Evolutionary conservation across 1,140 invertebrate species (phyloP).

Genomic region (Nymphalis io): DNA sequence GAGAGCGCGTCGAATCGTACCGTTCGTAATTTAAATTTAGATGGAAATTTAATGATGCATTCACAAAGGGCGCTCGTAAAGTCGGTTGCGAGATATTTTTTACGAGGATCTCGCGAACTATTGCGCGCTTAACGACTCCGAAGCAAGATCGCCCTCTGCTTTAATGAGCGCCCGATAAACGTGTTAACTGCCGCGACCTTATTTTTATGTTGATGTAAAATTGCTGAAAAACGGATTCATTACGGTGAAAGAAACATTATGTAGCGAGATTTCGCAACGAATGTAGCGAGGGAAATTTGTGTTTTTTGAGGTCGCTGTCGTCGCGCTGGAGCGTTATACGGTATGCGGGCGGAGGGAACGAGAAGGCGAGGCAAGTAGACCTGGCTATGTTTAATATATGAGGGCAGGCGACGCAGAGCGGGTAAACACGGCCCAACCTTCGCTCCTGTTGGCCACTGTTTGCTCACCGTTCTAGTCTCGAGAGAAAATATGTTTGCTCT

Average conservation of each 20-base stretch:
- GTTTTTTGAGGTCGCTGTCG: constrained; percentile 35
- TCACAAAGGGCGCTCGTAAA: constrained; percentile 80
- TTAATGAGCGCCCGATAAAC: constrained; percentile 81
- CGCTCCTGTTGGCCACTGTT: constrained; percentile 69
- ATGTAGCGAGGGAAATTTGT: constrained; percentile 43
- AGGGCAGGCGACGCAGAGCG: constrained; percentile 74
- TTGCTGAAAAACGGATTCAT: constrained; percentile 77
- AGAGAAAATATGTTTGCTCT: constrained; percentile 78
- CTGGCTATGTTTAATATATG: constrained; percentile 78
- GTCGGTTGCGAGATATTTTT: constrained; percentile 80
- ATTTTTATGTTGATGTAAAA: constrained; percentile 79
- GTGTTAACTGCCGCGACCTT: constrained; percentile 79
- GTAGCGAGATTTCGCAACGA: constrained; percentile 41
- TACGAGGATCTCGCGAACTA: constrained; percentile 81
- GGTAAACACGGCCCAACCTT: constrained; percentile 71
- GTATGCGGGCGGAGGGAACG: constrained; percentile 31
- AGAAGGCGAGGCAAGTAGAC: constrained; percentile 60
- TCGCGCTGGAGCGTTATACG: constrained; percentile 19
- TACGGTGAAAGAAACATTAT: constrained; percentile 59
- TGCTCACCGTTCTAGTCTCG: constrained; percentile 74
- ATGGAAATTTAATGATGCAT: constrained; percentile 81
- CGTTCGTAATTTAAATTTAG: constrained; percentile 80
- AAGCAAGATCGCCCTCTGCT: constrained; percentile 78
- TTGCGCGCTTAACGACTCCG: constrained; percentile 80
- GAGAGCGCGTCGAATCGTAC: constrained; percentile 74